Conservation (phyloP, 2,113 vertebrate genomes). For the Synchiropus splendidus region DNA sequence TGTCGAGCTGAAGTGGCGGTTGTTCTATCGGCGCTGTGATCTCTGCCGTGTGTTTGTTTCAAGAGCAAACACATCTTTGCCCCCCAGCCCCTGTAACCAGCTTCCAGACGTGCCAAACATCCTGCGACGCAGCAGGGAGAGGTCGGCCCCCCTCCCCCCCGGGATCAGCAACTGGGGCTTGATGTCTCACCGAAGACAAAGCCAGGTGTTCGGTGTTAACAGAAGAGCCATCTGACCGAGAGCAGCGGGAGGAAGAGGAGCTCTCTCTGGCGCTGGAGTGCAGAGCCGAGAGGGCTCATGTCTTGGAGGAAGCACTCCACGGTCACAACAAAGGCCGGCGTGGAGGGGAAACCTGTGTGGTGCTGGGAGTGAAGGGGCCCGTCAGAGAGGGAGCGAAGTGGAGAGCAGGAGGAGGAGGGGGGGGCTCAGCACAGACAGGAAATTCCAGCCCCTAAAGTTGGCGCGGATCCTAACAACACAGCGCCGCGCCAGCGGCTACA, state of each 20-base stretch:
- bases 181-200: constrained; percentile 53
- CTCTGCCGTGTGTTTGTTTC: constrained; percentile 33
- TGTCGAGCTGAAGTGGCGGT: constrained; percentile 11
- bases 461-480: constrained; percentile 79
- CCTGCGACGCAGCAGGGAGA: constrained; percentile 32
- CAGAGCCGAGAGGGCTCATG: constrained; percentile 55
- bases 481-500: constrained; percentile 70
- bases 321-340: constrained; percentile 77
- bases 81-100: constrained; percentile 23
- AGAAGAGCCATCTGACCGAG: constrained; percentile 30
- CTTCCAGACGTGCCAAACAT: constrained; percentile 43
- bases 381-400: constrained; percentile 27
- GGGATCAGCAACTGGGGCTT: constrained; percentile 29
- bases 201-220: constrained; percentile 56
- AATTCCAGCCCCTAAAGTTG: constrained; percentile 84
- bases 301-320: constrained; percentile 82
- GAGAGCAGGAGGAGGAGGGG: constrained; percentile 42
- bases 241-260: constrained; percentile 31
- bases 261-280: constrained; percentile 61
- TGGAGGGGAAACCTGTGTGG: constrained; percentile 65
- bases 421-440: constrained; percentile 80
- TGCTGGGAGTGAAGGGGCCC: constrained; percentile 46
- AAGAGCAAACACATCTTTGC: constrained; percentile 16
- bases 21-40: constrained; percentile 20
- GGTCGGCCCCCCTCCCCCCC: constrained; percentile 4